These are phyloP conservation scores for Meles meles DNA, from an alignment of 2,113 vertebrate genomes.

Conservation along the genomic window DNA sequence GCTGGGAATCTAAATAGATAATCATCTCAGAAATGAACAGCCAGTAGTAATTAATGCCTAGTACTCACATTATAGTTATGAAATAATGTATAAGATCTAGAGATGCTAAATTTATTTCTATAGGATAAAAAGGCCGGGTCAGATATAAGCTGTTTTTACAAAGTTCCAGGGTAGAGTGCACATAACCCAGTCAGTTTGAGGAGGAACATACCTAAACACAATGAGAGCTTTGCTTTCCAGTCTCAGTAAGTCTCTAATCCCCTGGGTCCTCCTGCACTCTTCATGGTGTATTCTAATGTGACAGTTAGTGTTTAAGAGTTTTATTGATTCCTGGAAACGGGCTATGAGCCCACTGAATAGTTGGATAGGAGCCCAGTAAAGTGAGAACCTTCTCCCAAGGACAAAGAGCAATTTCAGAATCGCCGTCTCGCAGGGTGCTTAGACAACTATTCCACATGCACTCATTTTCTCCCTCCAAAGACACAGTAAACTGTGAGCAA, in stretches of 20 bases:
- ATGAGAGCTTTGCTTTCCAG: slow-evolving; percentile 24
- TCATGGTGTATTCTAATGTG: not conserved
- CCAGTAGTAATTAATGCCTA: not conserved
- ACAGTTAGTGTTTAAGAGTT: not conserved
- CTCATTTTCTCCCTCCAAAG: slow-evolving; percentile 8
- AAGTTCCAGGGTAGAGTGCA: not conserved
- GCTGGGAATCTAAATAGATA: slow-evolving; percentile 33
- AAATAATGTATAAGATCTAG: not conserved
- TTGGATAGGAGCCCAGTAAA: not conserved
- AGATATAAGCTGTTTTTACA: not conserved
- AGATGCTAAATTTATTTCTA: slow-evolving; percentile 31
- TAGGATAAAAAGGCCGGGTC: slow-evolving; percentile 5
- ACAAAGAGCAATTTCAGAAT: slow-evolving; percentile 37
- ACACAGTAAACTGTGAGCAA: not conserved
- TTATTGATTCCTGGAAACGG: not conserved
- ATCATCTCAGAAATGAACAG: slow-evolving; percentile 11
- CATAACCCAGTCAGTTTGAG: not conserved
- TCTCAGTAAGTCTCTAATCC: not conserved
- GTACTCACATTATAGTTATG: slow-evolving; percentile 30
- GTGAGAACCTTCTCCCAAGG: not conserved
- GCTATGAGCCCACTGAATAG: not conserved
- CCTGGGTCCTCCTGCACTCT: not conserved
- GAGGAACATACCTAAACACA: not conserved
- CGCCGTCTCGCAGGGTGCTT: not conserved
- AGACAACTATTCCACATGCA: not conserved